Evolutionary conservation across 2,797 vertebrate species (phyloP), one percentile per base, ranked within the genome.

Genomic region (Scarus forsteni): DNA sequence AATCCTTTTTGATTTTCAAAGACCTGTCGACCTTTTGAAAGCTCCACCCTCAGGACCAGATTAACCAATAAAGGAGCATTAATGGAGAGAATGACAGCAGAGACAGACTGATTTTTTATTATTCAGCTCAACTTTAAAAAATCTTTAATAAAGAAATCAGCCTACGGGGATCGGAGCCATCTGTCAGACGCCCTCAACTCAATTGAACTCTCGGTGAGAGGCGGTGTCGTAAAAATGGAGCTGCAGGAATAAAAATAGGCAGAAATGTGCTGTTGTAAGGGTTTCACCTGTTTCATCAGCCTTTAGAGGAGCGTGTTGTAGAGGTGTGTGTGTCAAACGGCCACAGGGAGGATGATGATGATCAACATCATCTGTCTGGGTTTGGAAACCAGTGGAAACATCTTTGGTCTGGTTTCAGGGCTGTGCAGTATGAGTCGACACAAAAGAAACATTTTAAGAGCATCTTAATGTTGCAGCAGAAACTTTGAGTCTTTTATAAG

Each of bases 1-100:
- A 55, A 39, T 39, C 36, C 15, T 35, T 12, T 54, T 54, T 39
- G 53, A 55, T 38, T 55, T 55, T 55, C 27, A 39, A 55, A 55
- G 53, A 55, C 53, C 53, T 55, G n/a, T 14, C 36, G 36, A 18
- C 53, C 53, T 39, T 16, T 11, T 15, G 15, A 39, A 40, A 53
- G 53, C n/a, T 40, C 53, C 53, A 40, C n/a, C 53, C 53, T 40
- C 38, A 40, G 38, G 51, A 18, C 53, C 5, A 55, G 53, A n/a
- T 55, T 55, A 40, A 18, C 53, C 53, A 55, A 40, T 18, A 40
- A 10, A 40, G 6, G 36, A 10, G 53, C 53, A 16, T 16, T 39
- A 39, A 55, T 12, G 14, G 35, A 16, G 11, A 55, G 9, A 39
- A 15, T 18, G 36, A 55, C 36, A 39, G 10, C 15, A 38, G 15